Base-by-base conservation (phyloP, 2,113 vertebrate genomes). In the Turdus rufiventris region DNA sequence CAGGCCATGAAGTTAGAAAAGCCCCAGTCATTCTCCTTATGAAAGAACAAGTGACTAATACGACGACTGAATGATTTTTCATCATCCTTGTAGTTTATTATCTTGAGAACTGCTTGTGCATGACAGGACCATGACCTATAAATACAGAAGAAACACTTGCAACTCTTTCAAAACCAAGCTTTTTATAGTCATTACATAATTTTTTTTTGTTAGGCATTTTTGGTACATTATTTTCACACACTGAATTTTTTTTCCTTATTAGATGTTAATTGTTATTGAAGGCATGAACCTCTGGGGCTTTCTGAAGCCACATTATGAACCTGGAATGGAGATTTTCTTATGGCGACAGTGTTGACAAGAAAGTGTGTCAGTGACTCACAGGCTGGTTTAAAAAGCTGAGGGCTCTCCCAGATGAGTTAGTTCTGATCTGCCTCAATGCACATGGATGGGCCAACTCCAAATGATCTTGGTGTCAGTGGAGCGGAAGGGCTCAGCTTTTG, bases 1-100 rank as follows among this genome's bases (percentile, higher is more conserved):
- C 99, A 99, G 85, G 99, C 99, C 99, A 99, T 99, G 94, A 99
- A 99, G 96, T 99, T 99, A 94, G 99, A 99, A 96, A 99, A 99
- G 79, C 99, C 99, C 99, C 99, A 99, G 78, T 99, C 99, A 20
- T 99, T 99, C 93, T 99, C 99, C 97, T 99, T 99, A 97, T 99
- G 99, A 98, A 99, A 99, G 97, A 99, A 99, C 79, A 99, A 98
- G 93, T 99, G 99, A 95, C 99, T 99, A 96, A 99, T 99, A 43
- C 99, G 98, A 75, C 99, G 99, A 96, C 99, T 99, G 98, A 99
- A 99, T 5, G 99, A 99, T 97, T 99, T 99, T 92, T 99, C 99
- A 9, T 99, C 99, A 6, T 99, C 99, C 96, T 99, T 99, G 97
- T 99, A 99, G 97, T 99, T 99, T 96, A 99, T 99, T 96, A 99